Base-by-base conservation (phyloP, 1,140 invertebrate genomes). In the Holotrichia oblita region DNA sequence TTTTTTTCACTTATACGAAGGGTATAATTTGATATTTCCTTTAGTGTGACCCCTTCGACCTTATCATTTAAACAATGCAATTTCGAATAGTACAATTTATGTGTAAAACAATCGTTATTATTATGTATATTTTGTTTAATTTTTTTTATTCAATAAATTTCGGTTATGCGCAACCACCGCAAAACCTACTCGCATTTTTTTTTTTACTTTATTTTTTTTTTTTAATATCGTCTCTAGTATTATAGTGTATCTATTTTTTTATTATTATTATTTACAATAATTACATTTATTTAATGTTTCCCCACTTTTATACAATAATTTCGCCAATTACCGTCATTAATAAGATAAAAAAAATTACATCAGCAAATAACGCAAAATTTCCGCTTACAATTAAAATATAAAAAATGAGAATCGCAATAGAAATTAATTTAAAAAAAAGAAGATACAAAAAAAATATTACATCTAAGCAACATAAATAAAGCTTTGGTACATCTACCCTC, bases 391-490 rank as follows among this genome's bases (percentile, higher is more conserved):
- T 12, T 55, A 55, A 8, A 34, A 22, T n/a, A 42, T 9, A 12
- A 42, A 17, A 41, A 55, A 40, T 72, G 64, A 44, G 27, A 77
- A 44, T 22, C 44, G 40, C 22, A 42, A 10, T 17, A 24, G 14
- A n/a, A 44, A 41, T 76, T 12, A 41, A 24, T 40, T 27, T n/a
- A 77, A 42, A 17, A 42, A 76, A 48, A 7, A n/a, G n/a, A n/a
- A 14, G 12, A 44, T 44, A 48, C 44, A 17, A 76, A n/a, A 76
- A 41, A 41, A 42, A 42, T 44, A 72, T 27, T 72, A 72, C 14
- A 72, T 72, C 64, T 77, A 74, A 80, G 82, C 81, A 79, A 77
- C 80, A 84, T 81, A 84, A 84, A 83, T 83, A 83, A 83, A 84
- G 83, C 83, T 84, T 83, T 83, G 83, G 83, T 83, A 79, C 40